A percentile compares a stretch with the other conserved stretches of the same genome.
Conservation (phyloP, 2,113 vertebrate genomes). For the Sinocyclocheilus grahami region DNA sequence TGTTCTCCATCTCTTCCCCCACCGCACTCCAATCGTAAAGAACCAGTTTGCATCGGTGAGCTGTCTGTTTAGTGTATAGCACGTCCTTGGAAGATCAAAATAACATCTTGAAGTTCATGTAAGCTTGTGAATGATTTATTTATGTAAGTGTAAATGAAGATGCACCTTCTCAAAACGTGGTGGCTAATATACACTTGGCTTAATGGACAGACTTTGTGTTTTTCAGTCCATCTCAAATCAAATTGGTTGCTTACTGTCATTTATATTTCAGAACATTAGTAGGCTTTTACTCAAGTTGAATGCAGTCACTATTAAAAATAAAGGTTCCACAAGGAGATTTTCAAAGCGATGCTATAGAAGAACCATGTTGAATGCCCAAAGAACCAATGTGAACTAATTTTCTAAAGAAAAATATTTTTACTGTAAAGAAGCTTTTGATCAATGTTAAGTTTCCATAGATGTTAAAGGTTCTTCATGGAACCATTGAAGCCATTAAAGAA, state of each 20-base stretch:
- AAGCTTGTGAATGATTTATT: conserved; percentile 7
- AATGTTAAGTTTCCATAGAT: no score
- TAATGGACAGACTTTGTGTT: neutral
- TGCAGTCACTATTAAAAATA: neutral
- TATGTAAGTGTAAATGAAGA: neutral
- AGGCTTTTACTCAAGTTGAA: no score
- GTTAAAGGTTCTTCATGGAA: no score
- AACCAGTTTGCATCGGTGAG: neutral
- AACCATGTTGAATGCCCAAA: no score
- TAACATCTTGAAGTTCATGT: conserved; percentile 7
- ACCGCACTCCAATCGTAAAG: neutral
- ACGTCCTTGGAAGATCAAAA: conserved; percentile 14
- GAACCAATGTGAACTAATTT: no score
- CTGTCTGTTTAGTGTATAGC: neutral
- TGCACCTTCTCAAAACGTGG: neutral
- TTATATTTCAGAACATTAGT: neutral
- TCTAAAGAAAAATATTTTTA: no score
- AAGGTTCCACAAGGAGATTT: no score
- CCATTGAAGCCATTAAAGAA: no score
- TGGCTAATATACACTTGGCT: neutral
- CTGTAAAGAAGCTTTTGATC: no score
- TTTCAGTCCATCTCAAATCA: neutral
- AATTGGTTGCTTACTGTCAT: neutral
- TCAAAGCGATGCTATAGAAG: no score
- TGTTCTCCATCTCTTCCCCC: conserved; percentile 16